phyloP scores from a whole-genome alignment of 2,797 vertebrate genomes.

The Petrocephalus sullivani region DNA sequence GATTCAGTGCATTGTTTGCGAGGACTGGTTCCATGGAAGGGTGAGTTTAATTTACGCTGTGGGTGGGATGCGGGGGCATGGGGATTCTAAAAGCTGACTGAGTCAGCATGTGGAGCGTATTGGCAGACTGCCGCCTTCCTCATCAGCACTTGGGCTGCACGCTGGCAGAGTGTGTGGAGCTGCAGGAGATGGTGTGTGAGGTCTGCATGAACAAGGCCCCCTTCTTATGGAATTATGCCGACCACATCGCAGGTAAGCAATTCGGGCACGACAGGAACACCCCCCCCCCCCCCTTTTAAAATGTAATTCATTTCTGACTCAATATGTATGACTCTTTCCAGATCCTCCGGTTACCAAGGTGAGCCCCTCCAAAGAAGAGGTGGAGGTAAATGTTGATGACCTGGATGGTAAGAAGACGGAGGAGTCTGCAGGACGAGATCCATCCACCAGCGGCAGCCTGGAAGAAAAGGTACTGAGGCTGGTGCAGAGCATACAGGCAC shows the following conservation, averaged over 20 bases:
- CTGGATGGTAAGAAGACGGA: slow-evolving; percentile 20
- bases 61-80: background rate
- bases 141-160: slow-evolving; percentile 77
- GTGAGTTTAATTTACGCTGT: slow-evolving; percentile 61
- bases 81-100: background rate
- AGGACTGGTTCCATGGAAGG: slow-evolving; percentile 96
- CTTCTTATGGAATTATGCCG: slow-evolving; percentile 82
- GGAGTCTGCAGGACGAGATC: slow-evolving; percentile 16
- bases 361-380: slow-evolving; percentile 34
- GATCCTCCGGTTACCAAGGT: slow-evolving; percentile 40
- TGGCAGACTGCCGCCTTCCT: background rate
- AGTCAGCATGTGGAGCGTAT: background rate
- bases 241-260: slow-evolving; percentile 67
- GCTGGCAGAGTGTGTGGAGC: slow-evolving; percentile 74
- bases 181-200: slow-evolving; percentile 90
- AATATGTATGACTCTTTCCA: slow-evolving; percentile 23
- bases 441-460: slow-evolving; percentile 33
- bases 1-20: slow-evolving; percentile 94
- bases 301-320: background rate
- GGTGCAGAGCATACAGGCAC: background rate
- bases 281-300: background rate
- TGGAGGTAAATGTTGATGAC: slow-evolving; percentile 32
- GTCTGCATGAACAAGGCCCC: slow-evolving; percentile 81
- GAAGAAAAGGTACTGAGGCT: slow-evolving; percentile 37
- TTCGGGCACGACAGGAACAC: background rate